Percentiles rank a stretch among this genome's conserved stretches.
phyloP scores from a whole-genome alignment of 2,113 vertebrate species.

The Neolamprologus sp. region DNA sequence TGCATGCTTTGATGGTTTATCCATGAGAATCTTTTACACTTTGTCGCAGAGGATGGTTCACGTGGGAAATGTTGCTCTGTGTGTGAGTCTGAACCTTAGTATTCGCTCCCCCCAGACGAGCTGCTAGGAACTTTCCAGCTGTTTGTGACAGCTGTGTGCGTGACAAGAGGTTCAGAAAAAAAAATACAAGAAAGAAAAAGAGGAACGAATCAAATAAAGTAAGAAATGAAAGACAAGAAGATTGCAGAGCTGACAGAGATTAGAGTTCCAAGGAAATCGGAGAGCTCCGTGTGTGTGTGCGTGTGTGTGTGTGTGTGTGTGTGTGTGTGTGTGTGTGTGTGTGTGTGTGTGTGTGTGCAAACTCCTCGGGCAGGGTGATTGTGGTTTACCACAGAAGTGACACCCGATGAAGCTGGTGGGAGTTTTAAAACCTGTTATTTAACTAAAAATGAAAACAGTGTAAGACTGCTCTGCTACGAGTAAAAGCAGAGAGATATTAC shows the following conservation, averaged over 20 bases:
- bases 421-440: not conserved
- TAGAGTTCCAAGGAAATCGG: conserved; percentile 14
- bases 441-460: not conserved
- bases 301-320: not conserved
- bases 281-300: not conserved
- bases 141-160: conserved; percentile 59
- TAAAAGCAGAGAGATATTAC: not conserved
- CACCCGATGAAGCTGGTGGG: not conserved
- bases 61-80: conserved; percentile 35
- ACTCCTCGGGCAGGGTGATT: not conserved
- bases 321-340: not conserved
- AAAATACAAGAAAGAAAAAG: not conserved
- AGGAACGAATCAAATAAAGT: conserved; percentile 30
- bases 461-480: not conserved
- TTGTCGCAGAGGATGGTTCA: conserved; percentile 16
- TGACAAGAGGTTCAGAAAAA: not conserved
- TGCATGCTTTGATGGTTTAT: not conserved
- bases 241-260: conserved; percentile 23
- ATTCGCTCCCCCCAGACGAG: conserved; percentile 1
- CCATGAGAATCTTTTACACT: conserved; percentile 24
- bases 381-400: not conserved
- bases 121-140: conserved; percentile 44
- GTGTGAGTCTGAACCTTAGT: not conserved
- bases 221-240: conserved; percentile 22
- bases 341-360: not conserved